Evolutionary conservation across 2,888 invertebrate species (phyloP).

Genomic region (Prenolepis imparis): DNA sequence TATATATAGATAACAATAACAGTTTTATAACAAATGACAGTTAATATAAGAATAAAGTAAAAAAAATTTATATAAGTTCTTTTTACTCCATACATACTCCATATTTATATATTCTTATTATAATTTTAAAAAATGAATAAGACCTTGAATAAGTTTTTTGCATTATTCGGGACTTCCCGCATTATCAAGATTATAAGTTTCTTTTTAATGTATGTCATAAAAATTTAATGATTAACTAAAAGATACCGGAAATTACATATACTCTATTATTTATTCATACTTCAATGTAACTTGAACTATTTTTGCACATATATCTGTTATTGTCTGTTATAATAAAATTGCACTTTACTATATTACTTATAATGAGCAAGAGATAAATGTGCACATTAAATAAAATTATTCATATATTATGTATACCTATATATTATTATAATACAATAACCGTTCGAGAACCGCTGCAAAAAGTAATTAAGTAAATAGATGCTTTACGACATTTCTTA

Average conservation of each 20-base stretch:
- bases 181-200: not conserved
- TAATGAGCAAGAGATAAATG: not conserved
- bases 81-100: not conserved
- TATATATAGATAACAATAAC: not conserved
- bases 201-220: not conserved
- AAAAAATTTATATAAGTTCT: slow-evolving; percentile 21
- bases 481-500: not conserved
- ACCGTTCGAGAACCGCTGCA: not conserved
- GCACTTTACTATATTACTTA: not conserved
- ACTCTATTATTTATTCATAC: not conserved
- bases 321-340: not conserved
- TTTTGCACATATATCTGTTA: not conserved
- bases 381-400: not conserved
- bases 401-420: not conserved
- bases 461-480: not conserved
- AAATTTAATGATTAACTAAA: not conserved
- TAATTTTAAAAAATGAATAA: not conserved
- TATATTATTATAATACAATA: not conserved
- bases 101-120: not conserved
- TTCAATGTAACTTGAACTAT: not conserved
- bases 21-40: not conserved
- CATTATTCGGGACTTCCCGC: not conserved
- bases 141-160: not conserved
- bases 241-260: not conserved
- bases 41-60: not conserved